These are phyloP conservation scores for Phoenicopterus ruber DNA, from an alignment of 2,113 vertebrate species.

Conservation along the genomic window DNA sequence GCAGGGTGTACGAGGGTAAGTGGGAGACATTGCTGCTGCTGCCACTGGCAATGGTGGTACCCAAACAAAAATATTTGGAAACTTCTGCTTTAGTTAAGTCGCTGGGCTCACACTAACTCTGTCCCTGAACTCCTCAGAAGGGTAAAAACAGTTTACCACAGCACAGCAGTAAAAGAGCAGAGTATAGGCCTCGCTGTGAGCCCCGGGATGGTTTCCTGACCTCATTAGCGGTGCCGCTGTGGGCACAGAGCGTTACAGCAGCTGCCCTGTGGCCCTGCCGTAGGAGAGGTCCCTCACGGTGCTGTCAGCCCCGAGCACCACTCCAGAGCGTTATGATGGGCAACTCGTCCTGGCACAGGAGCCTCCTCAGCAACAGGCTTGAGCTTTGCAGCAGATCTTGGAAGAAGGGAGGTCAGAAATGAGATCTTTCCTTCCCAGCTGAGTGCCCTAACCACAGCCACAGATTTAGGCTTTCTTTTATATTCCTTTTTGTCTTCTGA, in stretches of 20 bases:
- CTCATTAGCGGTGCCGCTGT: background rate
- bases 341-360: background rate
- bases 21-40: background rate
- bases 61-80: background rate
- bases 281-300: rapidly evolving
- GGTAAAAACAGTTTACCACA: background rate
- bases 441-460: background rate
- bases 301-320: background rate
- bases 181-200: background rate
- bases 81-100: background rate
- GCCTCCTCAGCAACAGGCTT: background rate
- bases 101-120: background rate
- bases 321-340: rapidly evolving
- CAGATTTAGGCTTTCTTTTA: background rate
- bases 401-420: background rate
- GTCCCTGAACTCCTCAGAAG: background rate
- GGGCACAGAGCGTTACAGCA: background rate
- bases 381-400: background rate
- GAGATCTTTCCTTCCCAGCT: background rate
- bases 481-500: background rate
- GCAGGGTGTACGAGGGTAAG: rapidly evolving
- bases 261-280: background rate
- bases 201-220: background rate
- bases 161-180: background rate
- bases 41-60: background rate